phyloP scores from a whole-genome alignment of 1,140 invertebrate species.

The Macrotrachela quadricornifera region DNA sequence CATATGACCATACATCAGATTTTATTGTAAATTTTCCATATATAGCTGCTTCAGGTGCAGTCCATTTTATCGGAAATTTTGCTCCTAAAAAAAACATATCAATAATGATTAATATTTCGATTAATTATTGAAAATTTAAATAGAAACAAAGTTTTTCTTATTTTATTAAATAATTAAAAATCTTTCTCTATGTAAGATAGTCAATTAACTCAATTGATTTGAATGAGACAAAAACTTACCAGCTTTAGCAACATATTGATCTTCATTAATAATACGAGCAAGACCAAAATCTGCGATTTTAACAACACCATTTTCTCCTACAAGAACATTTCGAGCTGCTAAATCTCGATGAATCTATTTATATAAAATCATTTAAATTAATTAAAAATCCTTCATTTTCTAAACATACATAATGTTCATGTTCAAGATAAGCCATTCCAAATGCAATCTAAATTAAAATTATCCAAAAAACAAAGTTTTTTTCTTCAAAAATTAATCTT shows the following conservation, averaged over 20 bases:
- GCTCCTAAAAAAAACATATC: conserved; percentile 35
- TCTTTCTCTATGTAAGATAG: too few species aligned
- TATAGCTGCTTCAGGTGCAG: conserved; percentile 79
- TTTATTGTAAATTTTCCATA: conserved; percentile 77
- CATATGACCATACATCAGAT: conserved; percentile 98
- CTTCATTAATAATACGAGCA: conserved; percentile 62
- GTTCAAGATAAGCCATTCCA: conserved; percentile 80
- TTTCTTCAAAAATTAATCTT: too few species aligned
- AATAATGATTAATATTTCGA: too few species aligned
- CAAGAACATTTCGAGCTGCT: conserved; percentile 44
- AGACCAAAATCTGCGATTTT: conserved; percentile 90
- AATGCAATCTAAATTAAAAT: conserved; percentile 38
- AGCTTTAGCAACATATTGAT: neutral
- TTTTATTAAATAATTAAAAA: too few species aligned
- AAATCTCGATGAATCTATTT: conserved; percentile 37
- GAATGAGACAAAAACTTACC: neutral
- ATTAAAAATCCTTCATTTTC: too few species aligned
- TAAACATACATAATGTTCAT: conserved; percentile 40
- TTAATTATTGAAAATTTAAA: too few species aligned
- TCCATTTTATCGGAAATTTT: conserved; percentile 79
- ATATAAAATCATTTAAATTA: too few species aligned
- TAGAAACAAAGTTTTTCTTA: too few species aligned
- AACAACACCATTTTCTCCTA: conserved; percentile 72
- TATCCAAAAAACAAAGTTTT: too few species aligned
- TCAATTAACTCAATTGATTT: too few species aligned